Evolutionary conservation across 2,113 vertebrate species (phyloP).

Genomic region (Hypanus sabinus): DNA sequence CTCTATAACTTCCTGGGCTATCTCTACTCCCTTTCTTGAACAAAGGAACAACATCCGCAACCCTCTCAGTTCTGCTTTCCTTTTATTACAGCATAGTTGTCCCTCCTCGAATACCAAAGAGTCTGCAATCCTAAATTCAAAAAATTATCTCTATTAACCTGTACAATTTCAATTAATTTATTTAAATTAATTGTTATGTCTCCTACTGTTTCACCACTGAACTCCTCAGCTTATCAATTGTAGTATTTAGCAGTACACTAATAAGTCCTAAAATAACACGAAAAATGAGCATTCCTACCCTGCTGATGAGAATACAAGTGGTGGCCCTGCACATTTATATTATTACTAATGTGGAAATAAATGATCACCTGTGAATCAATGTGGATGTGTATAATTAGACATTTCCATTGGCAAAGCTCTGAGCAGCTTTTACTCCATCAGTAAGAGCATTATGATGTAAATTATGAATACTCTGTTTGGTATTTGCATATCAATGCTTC

Average conservation of each 20-base stretch:
- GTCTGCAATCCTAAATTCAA: neutral
- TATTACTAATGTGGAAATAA: conserved; percentile 23
- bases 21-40: too few species aligned
- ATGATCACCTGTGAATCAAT: neutral
- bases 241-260: neutral
- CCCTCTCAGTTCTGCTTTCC: neutral
- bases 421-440: neutral
- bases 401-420: neutral
- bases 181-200: neutral
- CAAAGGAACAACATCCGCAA: too few species aligned
- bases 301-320: conserved; percentile 2
- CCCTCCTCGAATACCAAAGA: neutral
- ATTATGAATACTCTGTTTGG: neutral
- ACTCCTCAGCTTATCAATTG: conserved; percentile 2
- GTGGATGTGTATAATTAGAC: neutral
- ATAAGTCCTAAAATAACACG: neutral
- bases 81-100: neutral
- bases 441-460: neutral
- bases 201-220: neutral
- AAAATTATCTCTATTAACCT: neutral
- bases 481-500: neutral
- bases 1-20: too few species aligned
- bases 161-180: neutral
- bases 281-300: neutral
- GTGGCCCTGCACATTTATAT: neutral